Evolutionary conservation across 2,888 invertebrate species (phyloP).

Genomic region (Tenthredo scrophulariae): DNA sequence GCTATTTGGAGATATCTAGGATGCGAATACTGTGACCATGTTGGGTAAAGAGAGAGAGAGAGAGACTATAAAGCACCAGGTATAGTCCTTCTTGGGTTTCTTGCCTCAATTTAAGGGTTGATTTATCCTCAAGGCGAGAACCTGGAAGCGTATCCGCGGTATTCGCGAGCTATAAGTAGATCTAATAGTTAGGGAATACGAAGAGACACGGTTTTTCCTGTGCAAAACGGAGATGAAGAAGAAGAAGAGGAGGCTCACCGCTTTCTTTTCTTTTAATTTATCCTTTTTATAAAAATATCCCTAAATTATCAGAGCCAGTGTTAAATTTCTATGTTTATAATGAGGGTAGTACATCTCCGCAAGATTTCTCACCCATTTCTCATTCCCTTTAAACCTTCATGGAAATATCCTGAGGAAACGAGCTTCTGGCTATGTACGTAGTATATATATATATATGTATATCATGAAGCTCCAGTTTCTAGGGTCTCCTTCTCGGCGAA

Average conservation of each 20-base stretch:
- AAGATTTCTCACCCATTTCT: conserved; percentile 2
- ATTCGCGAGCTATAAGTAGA: background rate
- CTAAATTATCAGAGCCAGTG: no score
- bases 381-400: background rate
- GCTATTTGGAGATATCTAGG: background rate
- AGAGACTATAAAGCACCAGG: no score
- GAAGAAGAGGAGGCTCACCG: no score
- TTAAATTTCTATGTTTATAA: background rate
- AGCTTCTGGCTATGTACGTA: background rate
- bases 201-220: background rate
- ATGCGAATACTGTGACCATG: background rate
- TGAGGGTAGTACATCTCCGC: background rate
- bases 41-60: background rate
- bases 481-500: background rate
- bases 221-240: no score
- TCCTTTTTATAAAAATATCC: no score
- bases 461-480: background rate
- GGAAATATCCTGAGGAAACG: conserved; percentile 1
- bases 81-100: background rate
- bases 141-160: background rate
- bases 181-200: background rate
- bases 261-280: no score
- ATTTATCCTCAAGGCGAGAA: background rate
- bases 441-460: background rate
- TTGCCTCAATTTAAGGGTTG: background rate